A percentile compares a stretch with the other conserved stretches of the same genome.
Conservation (phyloP, 2,888 invertebrate species). For the Spicauda simplicius region DNA sequence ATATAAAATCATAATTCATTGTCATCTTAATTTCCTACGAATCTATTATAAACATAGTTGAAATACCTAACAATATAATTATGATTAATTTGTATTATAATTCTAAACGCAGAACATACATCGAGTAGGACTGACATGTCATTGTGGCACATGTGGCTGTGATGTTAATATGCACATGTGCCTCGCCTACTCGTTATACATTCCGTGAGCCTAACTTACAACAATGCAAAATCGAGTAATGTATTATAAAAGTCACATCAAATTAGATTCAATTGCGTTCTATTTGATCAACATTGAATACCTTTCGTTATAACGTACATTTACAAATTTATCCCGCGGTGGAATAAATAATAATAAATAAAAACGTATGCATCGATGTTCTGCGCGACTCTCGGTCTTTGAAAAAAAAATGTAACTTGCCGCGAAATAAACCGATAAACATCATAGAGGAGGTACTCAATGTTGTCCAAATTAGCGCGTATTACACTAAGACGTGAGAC, state of each 20-base stretch:
- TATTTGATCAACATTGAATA: conserved; percentile 27
- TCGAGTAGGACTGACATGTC: conserved; percentile 43
- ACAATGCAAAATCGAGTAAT: conserved; percentile 43
- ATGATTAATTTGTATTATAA: conserved; percentile 67
- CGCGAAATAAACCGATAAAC: conserved; percentile 3
- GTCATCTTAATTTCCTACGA: conserved; percentile 50
- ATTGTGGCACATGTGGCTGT: background rate
- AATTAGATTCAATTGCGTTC: conserved; percentile 37
- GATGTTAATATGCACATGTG: background rate
- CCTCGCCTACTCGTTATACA: background rate
- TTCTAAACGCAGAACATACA: conserved; percentile 43
- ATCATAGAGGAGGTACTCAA: conserved; percentile 2
- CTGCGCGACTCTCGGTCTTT: background rate
- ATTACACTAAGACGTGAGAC: conserved; percentile 48
- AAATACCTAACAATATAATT: conserved; percentile 61
- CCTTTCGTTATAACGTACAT: conserved; percentile 10
- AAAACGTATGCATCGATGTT: conserved; percentile 1
- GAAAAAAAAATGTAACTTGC: background rate
- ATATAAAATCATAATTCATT: conserved; percentile 46
- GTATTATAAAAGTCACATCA: conserved; percentile 37
- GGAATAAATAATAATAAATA: conserved; percentile 17
- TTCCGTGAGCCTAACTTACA: conserved; percentile 43
- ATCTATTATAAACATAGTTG: conserved; percentile 63
- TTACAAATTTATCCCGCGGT: conserved; percentile 6
- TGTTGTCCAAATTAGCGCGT: conserved; percentile 11